Conservation (phyloP, 2,797 vertebrate species). For the Crenuchus spilurus region DNA sequence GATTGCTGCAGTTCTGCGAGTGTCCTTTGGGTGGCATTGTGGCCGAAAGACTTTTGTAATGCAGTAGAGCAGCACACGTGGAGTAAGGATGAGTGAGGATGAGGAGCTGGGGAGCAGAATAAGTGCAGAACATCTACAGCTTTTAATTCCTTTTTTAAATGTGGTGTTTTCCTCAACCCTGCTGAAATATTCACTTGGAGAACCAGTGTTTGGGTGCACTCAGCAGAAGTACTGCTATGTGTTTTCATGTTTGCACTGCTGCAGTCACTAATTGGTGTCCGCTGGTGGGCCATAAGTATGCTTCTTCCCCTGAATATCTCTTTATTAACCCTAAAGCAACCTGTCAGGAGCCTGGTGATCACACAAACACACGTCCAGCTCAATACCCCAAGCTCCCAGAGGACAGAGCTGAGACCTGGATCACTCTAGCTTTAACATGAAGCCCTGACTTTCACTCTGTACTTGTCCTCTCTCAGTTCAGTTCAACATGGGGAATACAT, state of each 20-base stretch:
- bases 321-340: constrained; percentile 24
- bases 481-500: too few species aligned
- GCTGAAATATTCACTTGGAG: constrained; percentile 29
- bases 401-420: neutral
- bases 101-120: neutral
- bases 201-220: neutral
- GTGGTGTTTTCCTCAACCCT: neutral
- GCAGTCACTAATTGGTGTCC: constrained; percentile 30
- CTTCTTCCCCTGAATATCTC: neutral
- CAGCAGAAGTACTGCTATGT: neutral
- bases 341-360: neutral
- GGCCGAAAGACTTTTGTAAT: neutral
- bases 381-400: neutral
- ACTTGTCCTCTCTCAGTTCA: constrained; percentile 6
- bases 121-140: neutral
- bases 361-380: neutral
- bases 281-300: neutral
- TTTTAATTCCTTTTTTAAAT: neutral
- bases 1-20: neutral
- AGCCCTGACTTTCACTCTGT: neutral
- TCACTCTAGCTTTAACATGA: constrained; percentile 8
- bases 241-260: neutral
- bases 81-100: neutral
- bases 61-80: neutral
- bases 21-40: constrained; percentile 18